Conservation (phyloP, 2,797 vertebrate genomes). For the Amphiprion clarkii region DNA sequence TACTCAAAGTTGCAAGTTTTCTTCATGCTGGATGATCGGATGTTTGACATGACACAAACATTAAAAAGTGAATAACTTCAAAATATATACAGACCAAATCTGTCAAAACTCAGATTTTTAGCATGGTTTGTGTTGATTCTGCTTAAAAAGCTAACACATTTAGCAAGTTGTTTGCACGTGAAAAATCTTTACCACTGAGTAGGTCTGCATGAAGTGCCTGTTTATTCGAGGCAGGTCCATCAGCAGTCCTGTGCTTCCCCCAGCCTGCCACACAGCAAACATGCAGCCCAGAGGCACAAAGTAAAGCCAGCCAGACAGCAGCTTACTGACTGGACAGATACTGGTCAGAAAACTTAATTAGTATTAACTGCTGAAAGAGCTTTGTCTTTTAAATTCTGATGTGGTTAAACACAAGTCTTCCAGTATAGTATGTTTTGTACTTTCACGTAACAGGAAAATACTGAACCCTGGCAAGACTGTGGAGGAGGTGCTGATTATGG, state of each 20-base stretch:
- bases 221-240: conserved; percentile 88
- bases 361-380: background rate
- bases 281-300: conserved; percentile 54
- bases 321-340: background rate
- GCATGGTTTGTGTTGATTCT: background rate
- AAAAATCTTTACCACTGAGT: conserved; percentile 85
- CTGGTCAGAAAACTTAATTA: background rate
- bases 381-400: background rate
- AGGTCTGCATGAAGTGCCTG: conserved; percentile 92
- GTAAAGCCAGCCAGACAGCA: background rate
- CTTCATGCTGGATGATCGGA: too few relatives aligned
- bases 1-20: too few relatives aligned
- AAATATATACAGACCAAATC: background rate
- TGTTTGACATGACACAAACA: too few relatives aligned
- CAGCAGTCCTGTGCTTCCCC: conserved; percentile 84
- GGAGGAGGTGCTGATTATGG: too few relatives aligned
- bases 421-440: too few relatives aligned
- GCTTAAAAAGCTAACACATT: too few relatives aligned
- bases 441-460: too few relatives aligned
- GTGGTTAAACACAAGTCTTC: too few relatives aligned
- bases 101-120: too few relatives aligned
- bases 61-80: background rate
- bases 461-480: too few relatives aligned
- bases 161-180: background rate
- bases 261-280: conserved; percentile 78